Evolutionary conservation across 2,113 vertebrate genomes (phyloP), one percentile per base, ranked within the genome.

Genomic region (Perca fluviatilis): DNA sequence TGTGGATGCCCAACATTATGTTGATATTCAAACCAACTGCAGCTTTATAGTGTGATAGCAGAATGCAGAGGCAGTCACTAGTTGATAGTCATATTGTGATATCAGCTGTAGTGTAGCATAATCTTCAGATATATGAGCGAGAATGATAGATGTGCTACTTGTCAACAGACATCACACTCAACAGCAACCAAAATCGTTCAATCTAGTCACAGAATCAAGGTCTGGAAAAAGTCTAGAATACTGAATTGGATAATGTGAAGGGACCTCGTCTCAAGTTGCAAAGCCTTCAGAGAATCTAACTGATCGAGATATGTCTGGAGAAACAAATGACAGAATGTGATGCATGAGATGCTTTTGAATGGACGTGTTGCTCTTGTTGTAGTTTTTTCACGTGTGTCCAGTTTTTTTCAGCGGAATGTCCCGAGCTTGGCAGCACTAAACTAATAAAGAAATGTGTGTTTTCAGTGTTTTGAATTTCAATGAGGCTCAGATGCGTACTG

Each of bases 401-500:
- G 72, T 83, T 79, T 46, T 79, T 46, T 77, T 60, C 8, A 23
- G 33, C 53, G 66, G 51, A 51, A 64, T 46, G 84, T 88, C 79
- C 81, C 69, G 67, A 79, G 75, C 82, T 71, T 58, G 57, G 75
- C 82, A 75, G 73, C 63, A 40, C 78, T 81, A 80, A 88, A 81
- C 87, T 86, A 88, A 91, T 86, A 87, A 87, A 88, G 84, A 88
- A 80, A 88, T 80, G 87, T 90, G 85, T 86, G 63, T 69, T 85
- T 92, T 91, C 63, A 84, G 69, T 87, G 82, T 89, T 91, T 64
- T 81, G 90, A 90, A 91, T 93, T 88, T 87, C 87, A 93, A 87
- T 89, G 85, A 91, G 80, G 53, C 84, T 90, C 56, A 68, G 64
- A 84, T 82, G 83, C n/a, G 46, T 68, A 46, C 50, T 53, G 81